phyloP scores from a whole-genome alignment of 2,797 vertebrate genomes.

The Squalus acanthias region DNA sequence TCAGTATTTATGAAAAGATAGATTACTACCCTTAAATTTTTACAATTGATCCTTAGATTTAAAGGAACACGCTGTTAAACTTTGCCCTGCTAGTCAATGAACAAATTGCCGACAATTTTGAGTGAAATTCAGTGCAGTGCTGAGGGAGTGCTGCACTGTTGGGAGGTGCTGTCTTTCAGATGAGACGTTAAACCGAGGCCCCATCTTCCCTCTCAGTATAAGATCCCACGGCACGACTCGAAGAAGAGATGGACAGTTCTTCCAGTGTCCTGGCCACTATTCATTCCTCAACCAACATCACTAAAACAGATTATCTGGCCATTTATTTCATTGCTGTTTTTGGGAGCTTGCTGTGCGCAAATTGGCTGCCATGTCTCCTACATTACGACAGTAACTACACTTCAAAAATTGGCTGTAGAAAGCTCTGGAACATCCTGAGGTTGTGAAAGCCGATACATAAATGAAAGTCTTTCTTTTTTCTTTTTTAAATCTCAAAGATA shows the following conservation, averaged over 20 bases:
- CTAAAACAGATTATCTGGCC: neutral
- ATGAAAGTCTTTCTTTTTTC: no score
- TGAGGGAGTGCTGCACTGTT: neutral
- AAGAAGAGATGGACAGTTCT: no score
- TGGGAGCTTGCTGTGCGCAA: neutral
- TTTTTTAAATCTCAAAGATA: neutral
- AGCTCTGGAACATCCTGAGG: neutral
- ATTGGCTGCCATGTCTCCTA: neutral
- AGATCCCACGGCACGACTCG: no score
- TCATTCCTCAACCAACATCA: neutral
- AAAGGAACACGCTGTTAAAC: neutral
- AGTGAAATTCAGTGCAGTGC: neutral
- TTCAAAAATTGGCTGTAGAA: neutral
- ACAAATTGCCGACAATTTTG: neutral
- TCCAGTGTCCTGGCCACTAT: no score
- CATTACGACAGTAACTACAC: neutral
- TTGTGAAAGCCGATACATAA: no score
- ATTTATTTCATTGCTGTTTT: neutral
- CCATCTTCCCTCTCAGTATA: neutral
- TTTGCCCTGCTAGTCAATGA: neutral
- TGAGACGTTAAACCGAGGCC: neutral
- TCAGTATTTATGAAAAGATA: neutral
- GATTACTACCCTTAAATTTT: neutral
- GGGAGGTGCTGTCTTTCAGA: neutral
- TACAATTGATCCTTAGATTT: neutral